Percentiles rank a stretch among this genome's conserved stretches.
These are phyloP conservation scores for Carcharodon carcharias DNA, from an alignment of 2,797 vertebrate species.

Conservation along the genomic window DNA sequence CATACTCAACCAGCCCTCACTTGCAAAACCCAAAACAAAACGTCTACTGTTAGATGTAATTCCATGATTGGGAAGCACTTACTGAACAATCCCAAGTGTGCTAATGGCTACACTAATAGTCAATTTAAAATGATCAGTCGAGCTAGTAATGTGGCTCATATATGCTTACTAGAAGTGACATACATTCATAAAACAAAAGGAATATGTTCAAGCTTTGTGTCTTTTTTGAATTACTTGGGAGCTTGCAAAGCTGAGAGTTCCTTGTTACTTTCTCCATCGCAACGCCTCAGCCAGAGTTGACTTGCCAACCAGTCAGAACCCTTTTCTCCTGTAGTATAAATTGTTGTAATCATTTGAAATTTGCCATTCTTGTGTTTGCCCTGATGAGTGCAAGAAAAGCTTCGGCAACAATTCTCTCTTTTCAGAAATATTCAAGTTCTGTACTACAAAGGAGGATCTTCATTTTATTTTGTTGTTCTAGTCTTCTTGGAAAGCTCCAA, in stretches of 20 bases:
- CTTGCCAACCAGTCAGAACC: background rate
- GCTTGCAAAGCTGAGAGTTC: background rate
- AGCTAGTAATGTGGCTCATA: background rate
- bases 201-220: background rate
- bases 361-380: background rate
- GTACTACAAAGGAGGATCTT: background rate
- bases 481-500: background rate
- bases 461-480: background rate
- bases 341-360: background rate
- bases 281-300: background rate
- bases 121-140: background rate
- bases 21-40: background rate
- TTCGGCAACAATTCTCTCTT: background rate
- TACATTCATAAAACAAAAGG: background rate
- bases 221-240: background rate
- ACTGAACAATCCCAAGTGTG: background rate
- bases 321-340: background rate
- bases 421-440: background rate
- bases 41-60: background rate
- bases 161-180: background rate
- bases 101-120: background rate
- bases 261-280: background rate
- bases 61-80: background rate
- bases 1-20: background rate
- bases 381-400: background rate